Conservation (phyloP, 2,888 invertebrate genomes). For the Drosophila rellima region DNA sequence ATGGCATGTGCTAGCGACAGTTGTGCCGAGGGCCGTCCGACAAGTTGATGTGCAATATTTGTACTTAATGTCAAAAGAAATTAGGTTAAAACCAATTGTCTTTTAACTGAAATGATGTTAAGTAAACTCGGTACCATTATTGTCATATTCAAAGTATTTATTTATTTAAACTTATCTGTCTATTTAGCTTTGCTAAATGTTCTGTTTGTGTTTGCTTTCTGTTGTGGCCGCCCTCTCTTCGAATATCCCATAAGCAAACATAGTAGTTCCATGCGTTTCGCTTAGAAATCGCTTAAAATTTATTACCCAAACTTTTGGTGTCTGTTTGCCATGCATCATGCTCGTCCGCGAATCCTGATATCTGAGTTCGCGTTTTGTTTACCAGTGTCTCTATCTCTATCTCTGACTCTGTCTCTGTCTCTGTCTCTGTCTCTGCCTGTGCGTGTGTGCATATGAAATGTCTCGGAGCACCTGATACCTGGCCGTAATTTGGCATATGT, state of each 20-base stretch:
- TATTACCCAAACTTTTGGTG: conserved; percentile 76
- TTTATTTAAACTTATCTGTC: background rate
- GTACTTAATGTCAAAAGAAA: background rate
- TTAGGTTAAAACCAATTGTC: conserved; percentile 4
- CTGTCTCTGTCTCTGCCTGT: conserved; percentile 34
- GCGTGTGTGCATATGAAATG: conserved; percentile 78
- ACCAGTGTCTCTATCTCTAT: background rate
- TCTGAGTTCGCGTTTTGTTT: conserved; percentile 46
- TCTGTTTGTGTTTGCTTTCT: background rate
- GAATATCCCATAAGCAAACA: conserved; percentile 7
- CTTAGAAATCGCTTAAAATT: conserved; percentile 75
- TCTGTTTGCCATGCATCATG: conserved; percentile 72
- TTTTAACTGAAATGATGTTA: background rate
- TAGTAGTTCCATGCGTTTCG: conserved; percentile 48
- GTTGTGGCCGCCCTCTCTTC: conserved; percentile 28
- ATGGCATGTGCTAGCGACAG: conserved; percentile 65
- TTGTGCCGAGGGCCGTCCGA: conserved; percentile 62
- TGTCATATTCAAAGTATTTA: background rate
- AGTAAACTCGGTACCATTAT: background rate
- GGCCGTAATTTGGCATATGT: conserved; percentile 62
- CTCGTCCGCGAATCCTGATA: conserved; percentile 47
- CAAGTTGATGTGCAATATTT: conserved; percentile 30
- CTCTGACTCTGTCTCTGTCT: background rate
- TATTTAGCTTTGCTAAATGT: background rate
- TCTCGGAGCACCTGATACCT: conserved; percentile 40